A percentile compares a stretch with the other conserved stretches of the same genome.
phyloP scores from a whole-genome alignment of 2,113 vertebrate genomes.

The Pantherophis guttatus region DNA sequence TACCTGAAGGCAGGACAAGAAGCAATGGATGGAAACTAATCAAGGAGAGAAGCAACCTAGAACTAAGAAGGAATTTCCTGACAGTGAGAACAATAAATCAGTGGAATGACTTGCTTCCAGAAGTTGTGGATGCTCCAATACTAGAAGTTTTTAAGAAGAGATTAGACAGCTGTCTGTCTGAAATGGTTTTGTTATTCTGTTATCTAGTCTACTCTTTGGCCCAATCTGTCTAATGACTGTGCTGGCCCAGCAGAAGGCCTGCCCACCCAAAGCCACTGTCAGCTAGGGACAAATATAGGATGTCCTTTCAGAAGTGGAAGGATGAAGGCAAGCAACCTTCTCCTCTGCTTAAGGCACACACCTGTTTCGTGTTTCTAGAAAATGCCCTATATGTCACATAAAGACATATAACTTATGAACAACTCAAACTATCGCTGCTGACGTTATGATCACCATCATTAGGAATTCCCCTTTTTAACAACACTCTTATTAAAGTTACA shows the following conservation, averaged over 20 bases:
- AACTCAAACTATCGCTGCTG: background rate
- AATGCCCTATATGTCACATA: background rate
- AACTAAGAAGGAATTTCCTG: background rate
- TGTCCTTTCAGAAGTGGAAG: background rate
- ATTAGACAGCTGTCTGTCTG: background rate
- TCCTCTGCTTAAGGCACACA: background rate
- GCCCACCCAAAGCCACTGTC: background rate
- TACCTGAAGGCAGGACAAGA: background rate
- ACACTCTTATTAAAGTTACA: background rate
- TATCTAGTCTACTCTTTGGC: background rate
- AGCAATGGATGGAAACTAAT: background rate
- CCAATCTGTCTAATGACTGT: background rate
- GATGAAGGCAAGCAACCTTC: background rate
- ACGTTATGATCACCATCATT: background rate
- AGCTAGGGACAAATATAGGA: background rate
- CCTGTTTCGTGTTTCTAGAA: background rate
- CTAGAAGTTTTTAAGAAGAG: background rate
- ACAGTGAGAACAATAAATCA: background rate
- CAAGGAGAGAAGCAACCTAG: background rate
- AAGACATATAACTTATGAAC: background rate
- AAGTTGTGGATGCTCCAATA: background rate
- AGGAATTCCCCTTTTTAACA: background rate
- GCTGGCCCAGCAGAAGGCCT: background rate
- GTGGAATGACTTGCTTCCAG: background rate
- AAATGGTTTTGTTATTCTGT: background rate